Conservation (phyloP, 2,113 vertebrate species). For the Aldabrachelys gigantea region DNA sequence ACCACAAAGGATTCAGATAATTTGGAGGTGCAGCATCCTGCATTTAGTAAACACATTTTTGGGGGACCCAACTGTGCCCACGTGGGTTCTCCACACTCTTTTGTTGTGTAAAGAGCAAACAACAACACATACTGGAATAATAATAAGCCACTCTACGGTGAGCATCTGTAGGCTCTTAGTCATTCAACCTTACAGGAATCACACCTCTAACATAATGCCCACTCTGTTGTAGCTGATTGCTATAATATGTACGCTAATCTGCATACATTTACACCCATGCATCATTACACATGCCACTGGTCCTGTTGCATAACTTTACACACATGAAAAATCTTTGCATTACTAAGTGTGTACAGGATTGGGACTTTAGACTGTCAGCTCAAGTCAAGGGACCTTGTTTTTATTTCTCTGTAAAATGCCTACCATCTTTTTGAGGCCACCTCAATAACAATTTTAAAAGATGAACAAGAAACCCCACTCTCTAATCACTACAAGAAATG, state of each 20-base stretch:
- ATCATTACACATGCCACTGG: background rate
- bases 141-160: background rate
- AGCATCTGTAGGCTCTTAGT: background rate
- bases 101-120: background rate
- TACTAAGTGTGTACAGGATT: background rate
- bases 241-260: background rate
- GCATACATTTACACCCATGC: background rate
- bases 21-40: background rate
- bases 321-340: background rate
- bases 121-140: background rate
- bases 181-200: background rate
- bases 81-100: background rate
- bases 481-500: slow-evolving; percentile 41
- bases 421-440: background rate
- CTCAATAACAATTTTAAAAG: slow-evolving; percentile 21
- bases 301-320: background rate
- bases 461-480: slow-evolving; percentile 13
- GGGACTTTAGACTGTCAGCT: background rate
- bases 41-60: background rate
- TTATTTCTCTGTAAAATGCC: background rate
- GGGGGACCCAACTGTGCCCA: background rate
- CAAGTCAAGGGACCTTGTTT: background rate
- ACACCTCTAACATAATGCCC: background rate
- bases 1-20: background rate
- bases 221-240: background rate